Percentiles rank a stretch among this genome's conserved stretches.
Evolutionary conservation across 2,797 vertebrate genomes (phyloP).

Genomic region (Poeciliopsis infans): DNA sequence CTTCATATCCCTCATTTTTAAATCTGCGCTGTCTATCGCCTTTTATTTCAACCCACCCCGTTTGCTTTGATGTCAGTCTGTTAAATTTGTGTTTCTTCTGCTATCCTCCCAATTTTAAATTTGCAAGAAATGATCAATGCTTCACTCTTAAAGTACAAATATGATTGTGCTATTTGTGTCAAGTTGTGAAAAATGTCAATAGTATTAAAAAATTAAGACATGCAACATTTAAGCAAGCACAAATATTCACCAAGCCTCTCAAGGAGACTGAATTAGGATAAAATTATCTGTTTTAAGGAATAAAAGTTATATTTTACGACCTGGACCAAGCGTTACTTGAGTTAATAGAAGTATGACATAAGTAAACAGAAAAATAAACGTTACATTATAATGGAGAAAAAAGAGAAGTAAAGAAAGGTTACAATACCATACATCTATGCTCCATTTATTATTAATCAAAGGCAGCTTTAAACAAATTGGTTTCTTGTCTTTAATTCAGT

Average conservation of each 20-base stretch:
- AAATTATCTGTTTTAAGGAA: conserved; percentile 1
- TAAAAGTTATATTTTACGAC: background rate
- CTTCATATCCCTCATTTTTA: conserved; percentile 29
- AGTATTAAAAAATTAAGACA: background rate
- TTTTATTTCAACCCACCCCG: background rate
- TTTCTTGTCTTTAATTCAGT: no score
- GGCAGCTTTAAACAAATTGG: no score
- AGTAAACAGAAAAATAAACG: background rate
- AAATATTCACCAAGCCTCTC: conserved; percentile 17
- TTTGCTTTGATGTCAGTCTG: conserved; percentile 5
- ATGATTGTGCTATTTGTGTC: background rate
- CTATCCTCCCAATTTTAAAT: background rate
- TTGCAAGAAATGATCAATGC: background rate
- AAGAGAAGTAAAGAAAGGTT: no score
- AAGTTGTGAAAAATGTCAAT: background rate
- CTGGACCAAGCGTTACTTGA: background rate
- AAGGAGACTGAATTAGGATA: conserved; percentile 8
- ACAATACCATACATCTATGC: no score
- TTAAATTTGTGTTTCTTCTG: background rate
- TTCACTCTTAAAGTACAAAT: background rate
- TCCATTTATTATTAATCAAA: no score
- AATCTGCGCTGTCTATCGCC: conserved; percentile 22
- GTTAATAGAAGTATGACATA: background rate
- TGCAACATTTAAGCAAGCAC: background rate
- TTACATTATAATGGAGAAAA: no score